Percentiles rank a stretch among this genome's conserved stretches.
Evolutionary conservation across 2,888 invertebrate genomes (phyloP).

Genomic region (Ptychoptera albimana): DNA sequence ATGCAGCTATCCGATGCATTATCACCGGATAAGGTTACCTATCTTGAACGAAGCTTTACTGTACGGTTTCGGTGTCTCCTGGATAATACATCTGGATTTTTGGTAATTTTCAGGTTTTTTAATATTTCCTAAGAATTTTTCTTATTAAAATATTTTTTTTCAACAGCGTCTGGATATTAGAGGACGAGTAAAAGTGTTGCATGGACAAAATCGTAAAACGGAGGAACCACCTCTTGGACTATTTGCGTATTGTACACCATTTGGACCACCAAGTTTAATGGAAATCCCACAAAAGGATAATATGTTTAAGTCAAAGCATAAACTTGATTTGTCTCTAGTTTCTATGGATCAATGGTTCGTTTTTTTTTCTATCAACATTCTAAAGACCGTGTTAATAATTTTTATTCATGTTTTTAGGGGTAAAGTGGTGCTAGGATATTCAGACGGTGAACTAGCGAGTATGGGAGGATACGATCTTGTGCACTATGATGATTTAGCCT

Average conservation of each 20-base stretch:
- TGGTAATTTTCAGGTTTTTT: constrained; percentile 24
- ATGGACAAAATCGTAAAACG: constrained; percentile 89
- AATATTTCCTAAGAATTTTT: constrained; percentile 6
- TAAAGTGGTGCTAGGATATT: constrained; percentile 88
- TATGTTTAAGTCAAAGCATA: constrained; percentile 99
- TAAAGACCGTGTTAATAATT: too few relatives aligned
- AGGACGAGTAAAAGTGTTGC: constrained; percentile 88
- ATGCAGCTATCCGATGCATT: constrained; percentile 77
- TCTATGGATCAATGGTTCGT: constrained; percentile 89
- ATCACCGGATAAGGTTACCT: constrained; percentile 73
- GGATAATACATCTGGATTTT: constrained; percentile 98
- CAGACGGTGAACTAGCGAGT: constrained; percentile 77
- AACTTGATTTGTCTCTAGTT: constrained; percentile 86
- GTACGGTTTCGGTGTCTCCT: constrained; percentile 96
- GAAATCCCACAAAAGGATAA: constrained; percentile 98
- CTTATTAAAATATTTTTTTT: constrained; percentile 11
- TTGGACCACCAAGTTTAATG: constrained; percentile 90
- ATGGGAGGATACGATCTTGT: constrained; percentile 96
- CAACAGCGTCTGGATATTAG: constrained; percentile 86
- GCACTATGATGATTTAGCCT: constrained; percentile 94
- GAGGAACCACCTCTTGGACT: constrained; percentile 88
- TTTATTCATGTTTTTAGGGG: constrained; percentile 61
- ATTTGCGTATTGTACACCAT: constrained; percentile 96
- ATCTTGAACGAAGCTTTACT: constrained; percentile 91
- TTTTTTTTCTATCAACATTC: constrained; percentile 11